These are phyloP conservation scores for Lithobates sylvaticus DNA, from an alignment of 2,797 vertebrate species.

Conservation along the genomic window DNA sequence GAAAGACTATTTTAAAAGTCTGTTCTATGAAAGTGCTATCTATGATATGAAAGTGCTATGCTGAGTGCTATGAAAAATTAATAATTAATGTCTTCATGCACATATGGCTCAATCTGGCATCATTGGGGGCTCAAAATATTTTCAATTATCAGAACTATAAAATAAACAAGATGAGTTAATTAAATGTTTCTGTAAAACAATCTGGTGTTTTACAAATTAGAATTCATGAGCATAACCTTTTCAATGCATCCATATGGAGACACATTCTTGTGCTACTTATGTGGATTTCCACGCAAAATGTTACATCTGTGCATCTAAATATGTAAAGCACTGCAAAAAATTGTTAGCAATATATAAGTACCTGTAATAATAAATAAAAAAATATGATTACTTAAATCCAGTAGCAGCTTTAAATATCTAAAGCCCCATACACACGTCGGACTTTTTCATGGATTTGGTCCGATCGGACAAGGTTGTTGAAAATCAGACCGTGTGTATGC, in stretches of 20 bases:
- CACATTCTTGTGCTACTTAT: conserved; percentile 7
- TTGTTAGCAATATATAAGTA: too few species aligned
- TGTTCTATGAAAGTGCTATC: neutral
- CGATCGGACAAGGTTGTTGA: too few species aligned
- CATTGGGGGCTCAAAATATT: conserved; percentile 32
- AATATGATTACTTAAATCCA: too few species aligned
- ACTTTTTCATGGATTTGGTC: too few species aligned
- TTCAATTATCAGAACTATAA: conserved; percentile 38
- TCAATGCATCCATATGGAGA: conserved; percentile 45
- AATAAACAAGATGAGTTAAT: conserved; percentile 38
- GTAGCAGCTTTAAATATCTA: too few species aligned
- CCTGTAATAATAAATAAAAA: too few species aligned
- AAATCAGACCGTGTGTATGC: too few species aligned
- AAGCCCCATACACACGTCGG: too few species aligned
- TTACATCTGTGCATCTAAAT: neutral
- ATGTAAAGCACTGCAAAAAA: too few species aligned
- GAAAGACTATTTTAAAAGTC: neutral
- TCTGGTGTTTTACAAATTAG: conserved; percentile 43
- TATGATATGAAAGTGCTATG: too few species aligned
- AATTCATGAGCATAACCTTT: conserved; percentile 43
- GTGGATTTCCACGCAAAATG: neutral
- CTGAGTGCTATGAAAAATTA: neutral
- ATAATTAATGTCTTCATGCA: conserved; percentile 26
- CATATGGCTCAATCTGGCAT: conserved; percentile 26
- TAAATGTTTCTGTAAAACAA: conserved; percentile 38